Conservation (phyloP, 2,888 invertebrate species). For the Allolobophora icterica region DNA sequence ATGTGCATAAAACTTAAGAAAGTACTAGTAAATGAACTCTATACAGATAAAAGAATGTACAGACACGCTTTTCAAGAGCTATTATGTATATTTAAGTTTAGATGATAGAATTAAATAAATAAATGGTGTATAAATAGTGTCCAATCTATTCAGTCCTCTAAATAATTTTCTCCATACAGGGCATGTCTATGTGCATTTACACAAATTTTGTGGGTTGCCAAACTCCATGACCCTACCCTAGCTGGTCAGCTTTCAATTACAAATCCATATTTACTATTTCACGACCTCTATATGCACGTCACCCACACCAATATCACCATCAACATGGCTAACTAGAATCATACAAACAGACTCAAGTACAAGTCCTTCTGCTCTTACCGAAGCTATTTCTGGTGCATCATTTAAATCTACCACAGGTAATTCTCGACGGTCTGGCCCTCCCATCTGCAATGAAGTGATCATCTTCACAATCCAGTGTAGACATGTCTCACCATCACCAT, state of each 20-base stretch:
- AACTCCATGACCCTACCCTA: too few relatives aligned
- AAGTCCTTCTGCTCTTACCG: not conserved
- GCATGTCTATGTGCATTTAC: not conserved
- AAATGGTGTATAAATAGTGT: too few relatives aligned
- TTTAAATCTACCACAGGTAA: not conserved
- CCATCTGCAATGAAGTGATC: not conserved
- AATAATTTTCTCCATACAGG: not conserved
- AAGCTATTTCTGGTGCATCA: slow-evolving; percentile 1
- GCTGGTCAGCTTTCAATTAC: too few relatives aligned
- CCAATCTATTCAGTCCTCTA: too few relatives aligned
- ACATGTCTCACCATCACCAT: slow-evolving; percentile 13
- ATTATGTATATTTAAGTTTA: too few relatives aligned
- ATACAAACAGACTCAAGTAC: not conserved
- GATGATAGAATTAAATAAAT: too few relatives aligned
- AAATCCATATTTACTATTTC: too few relatives aligned
- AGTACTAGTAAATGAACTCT: not conserved
- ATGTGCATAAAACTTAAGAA: not conserved
- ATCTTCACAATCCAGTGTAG: slow-evolving; percentile 9
- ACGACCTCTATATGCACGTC: not conserved
- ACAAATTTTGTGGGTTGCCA: not conserved
- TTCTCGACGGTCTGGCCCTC: not conserved
- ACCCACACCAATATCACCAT: not conserved
- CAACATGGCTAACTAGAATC: not conserved
- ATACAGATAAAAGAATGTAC: not conserved
- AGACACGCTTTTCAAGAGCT: too few relatives aligned